Percentiles rank a stretch among this genome's conserved stretches.
Evolutionary conservation across 2,113 vertebrate genomes (phyloP).

Genomic region (Illadopsis cleaveri): DNA sequence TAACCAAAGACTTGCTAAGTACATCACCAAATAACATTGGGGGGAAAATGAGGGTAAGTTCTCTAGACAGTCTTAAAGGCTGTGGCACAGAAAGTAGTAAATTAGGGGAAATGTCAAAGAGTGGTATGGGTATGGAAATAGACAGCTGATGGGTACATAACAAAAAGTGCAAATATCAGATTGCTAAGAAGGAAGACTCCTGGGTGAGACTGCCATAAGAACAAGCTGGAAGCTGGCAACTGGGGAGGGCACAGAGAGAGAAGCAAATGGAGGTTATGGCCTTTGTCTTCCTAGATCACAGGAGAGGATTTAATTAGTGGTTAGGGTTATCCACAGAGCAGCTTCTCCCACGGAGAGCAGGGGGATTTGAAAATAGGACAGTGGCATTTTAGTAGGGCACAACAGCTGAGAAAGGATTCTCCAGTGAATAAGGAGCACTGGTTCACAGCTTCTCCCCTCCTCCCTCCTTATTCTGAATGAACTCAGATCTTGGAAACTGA

Average conservation of each 20-base stretch:
- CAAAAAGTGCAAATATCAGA: neutral
- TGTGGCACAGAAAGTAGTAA: neutral
- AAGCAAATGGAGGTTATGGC: neutral
- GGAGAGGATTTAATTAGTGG: neutral
- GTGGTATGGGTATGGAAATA: neutral
- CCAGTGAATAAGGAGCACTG: neutral
- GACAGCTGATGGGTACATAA: neutral
- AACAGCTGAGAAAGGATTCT: conserved; percentile 15
- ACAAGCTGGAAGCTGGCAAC: neutral
- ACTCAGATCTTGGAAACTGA: neutral
- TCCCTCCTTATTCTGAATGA: neutral
- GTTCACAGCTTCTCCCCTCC: neutral
- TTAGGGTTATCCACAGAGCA: neutral
- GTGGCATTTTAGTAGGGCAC: neutral
- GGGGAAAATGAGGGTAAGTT: neutral
- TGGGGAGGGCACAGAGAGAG: neutral
- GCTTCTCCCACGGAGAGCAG: neutral
- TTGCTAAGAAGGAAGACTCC: neutral
- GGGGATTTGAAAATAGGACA: conserved; percentile 1
- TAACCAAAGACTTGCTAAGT: fast-evolving
- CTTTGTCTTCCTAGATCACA: neutral
- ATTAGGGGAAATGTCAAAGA: neutral
- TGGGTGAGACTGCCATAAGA: neutral
- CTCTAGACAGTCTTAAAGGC: neutral
- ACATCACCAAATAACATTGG: neutral